Percentiles rank a stretch among this genome's conserved stretches.
These are phyloP conservation scores for Pleuronectes platessa DNA, from an alignment of 2,113 vertebrate genomes.

Conservation along the genomic window DNA sequence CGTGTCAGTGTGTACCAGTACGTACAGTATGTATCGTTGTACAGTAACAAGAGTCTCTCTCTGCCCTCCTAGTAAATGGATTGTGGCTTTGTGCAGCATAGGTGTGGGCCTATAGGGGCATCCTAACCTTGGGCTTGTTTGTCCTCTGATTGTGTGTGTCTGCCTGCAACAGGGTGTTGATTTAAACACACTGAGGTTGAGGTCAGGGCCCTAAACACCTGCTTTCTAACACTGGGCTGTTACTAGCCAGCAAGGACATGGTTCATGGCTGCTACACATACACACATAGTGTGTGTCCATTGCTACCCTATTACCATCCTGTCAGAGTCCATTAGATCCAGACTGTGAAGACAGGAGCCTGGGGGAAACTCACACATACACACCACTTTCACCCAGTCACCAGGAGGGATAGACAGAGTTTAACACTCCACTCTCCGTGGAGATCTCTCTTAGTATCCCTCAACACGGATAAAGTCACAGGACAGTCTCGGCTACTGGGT, in stretches of 20 bases:
- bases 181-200: conserved; percentile 10
- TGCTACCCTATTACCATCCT: conserved; percentile 65
- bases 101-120: not conserved
- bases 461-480: conserved; percentile 7
- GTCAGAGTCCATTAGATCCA: conserved; percentile 79
- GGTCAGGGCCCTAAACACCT: conserved; percentile 40
- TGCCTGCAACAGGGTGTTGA: conserved; percentile 13
- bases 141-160: not conserved
- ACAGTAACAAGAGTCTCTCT: not conserved
- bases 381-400: conserved; percentile 48
- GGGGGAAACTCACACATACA: conserved; percentile 58
- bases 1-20: not conserved
- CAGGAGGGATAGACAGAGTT: conserved; percentile 38
- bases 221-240: conserved; percentile 47
- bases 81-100: not conserved
- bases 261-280: conserved; percentile 12
- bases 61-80: not conserved
- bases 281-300: conserved; percentile 32
- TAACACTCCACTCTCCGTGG: conserved; percentile 28
- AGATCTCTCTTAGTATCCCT: conserved; percentile 30
- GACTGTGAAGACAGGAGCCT: conserved; percentile 69
- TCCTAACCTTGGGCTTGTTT: not conserved
- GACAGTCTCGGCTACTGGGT: not conserved
- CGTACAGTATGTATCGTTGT: not conserved
- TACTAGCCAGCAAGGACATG: conserved; percentile 27